Base-by-base conservation (phyloP, 2,113 vertebrate species). In the Piaya cayana region DNA sequence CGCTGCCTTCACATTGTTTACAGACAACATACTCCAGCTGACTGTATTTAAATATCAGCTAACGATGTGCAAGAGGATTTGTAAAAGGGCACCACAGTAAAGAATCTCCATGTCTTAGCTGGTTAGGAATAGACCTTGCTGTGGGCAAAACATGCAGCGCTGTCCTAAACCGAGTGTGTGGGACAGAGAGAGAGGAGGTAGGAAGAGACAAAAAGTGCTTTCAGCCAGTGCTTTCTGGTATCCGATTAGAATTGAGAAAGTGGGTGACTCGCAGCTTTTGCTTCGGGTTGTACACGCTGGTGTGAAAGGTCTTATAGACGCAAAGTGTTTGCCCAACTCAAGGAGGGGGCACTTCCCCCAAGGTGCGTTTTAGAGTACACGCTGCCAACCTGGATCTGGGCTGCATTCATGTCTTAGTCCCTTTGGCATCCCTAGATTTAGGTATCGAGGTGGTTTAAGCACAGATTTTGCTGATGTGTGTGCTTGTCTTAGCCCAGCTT, bases 1-100 rank as follows among this genome's bases (percentile, higher is more conserved):
- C 59, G 49, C 20, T 91, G 72, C 27, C 55, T 90, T 71, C 83
- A 42, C 52, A 82, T 62, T 91, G 94, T 92, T 96, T 95, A 81
- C 69, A 95, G 86, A 89, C 69, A 95, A 88, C 79, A 92, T 77
- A 76, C 70, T 81, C 60, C 65, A 76, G 7, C 75, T 34, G 83
- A 53, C 32, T 88, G 53, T 47, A 42, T 94, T 88, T 84, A 91
- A 94, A 89, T 53, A 93, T 55, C 68, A 88, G 37, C 59, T 87
- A 77, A 86, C 86, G 83, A 68, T 78, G 76, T 68, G 49, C 37
- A 49, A 90, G 60, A 84, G 58, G 62, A 69, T 85, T 70, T 93
- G 84, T 64, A 71, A 90, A 92, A 86, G 29, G 50, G 17, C 68
- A 88, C 17, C 52, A 32, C 29, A 26, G 15, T 65, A 9, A 60